A percentile compares a stretch with the other conserved stretches of the same genome.
These are phyloP conservation scores for Drosophila gunungcola DNA, from an alignment of 1,140 invertebrate species.

Conservation along the genomic window DNA sequence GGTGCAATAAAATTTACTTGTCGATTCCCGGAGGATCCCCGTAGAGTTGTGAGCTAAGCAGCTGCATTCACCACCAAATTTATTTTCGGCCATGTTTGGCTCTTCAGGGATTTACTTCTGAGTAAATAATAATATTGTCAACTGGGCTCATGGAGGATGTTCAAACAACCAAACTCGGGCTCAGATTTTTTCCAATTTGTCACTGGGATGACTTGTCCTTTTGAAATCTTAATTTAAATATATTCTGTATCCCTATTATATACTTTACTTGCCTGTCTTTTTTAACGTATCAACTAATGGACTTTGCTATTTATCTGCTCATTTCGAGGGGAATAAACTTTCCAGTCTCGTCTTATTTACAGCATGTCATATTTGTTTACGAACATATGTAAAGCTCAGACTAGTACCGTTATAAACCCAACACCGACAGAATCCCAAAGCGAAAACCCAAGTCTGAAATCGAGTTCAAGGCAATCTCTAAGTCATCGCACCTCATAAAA, in stretches of 20 bases:
- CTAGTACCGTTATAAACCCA: slow-evolving; percentile 66
- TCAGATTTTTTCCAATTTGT: slow-evolving; percentile 19
- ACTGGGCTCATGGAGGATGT: background rate
- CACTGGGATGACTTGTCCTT: background rate
- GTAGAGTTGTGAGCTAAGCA: slow-evolving; percentile 31
- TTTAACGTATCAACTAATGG: slow-evolving; percentile 23
- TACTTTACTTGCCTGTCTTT: background rate
- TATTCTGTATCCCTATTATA: background rate
- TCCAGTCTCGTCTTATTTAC: slow-evolving; percentile 52
- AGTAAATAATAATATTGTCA: slow-evolving; percentile 41
- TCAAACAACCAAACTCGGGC: background rate
- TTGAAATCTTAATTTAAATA: background rate
- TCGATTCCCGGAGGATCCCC: slow-evolving; percentile 42
- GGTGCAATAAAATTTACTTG: slow-evolving; percentile 56
- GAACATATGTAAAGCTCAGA: slow-evolving; percentile 40
- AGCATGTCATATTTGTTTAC: slow-evolving; percentile 59
- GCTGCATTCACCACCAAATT: slow-evolving; percentile 17
- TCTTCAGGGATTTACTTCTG: slow-evolving; percentile 11
- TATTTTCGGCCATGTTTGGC: slow-evolving; percentile 28
- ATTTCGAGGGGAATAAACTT: slow-evolving; percentile 35
- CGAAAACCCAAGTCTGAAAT: slow-evolving; percentile 27
- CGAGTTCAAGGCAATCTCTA: slow-evolving; percentile 79
- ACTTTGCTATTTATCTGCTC: slow-evolving; percentile 5
- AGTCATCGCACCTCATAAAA: slow-evolving; percentile 82
- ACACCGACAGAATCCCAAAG: slow-evolving; percentile 9